Evolutionary conservation across 2,888 invertebrate species (phyloP), one percentile per base, ranked within the genome.

Genomic region (Caenorhabditis uteleia): DNA sequence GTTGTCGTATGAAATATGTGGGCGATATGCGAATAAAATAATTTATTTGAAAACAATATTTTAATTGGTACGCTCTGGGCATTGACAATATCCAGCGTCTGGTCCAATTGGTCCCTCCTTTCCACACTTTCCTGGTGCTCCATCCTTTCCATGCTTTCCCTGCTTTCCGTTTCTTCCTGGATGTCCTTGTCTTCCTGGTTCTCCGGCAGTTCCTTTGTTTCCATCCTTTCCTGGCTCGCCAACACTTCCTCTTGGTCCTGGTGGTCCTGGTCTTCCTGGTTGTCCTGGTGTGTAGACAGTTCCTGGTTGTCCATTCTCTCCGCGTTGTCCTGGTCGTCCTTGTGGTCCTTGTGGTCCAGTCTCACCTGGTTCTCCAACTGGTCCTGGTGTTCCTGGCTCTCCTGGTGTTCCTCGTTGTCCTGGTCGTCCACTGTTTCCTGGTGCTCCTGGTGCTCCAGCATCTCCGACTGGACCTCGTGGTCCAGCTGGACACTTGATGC

Each of bases 131-230:
- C 65, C 65, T 40, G 68, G 67, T 3, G 57, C 54, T 59, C 75
- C 75, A 27, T 68, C 50, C 45, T 71, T 72, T 69, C 75, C 75
- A 25, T 39, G 46, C 8, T 49, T 44, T 64, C 75, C 75, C 33
- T 48, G 53, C 40, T 50, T 51, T 70, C 75, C 75, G 33, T 68
- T 69, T 21, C 59, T 48, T 56, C 75, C 75, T 25, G 73, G 60
- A n/a, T 58, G 61, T 50, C 75, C 75, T 29, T 62, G 61, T 31
- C 61, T 48, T 58, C 66, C 69, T 14, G 54, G 47, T 25, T 56
- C 58, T 50, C 69, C 64, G 18, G 59, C 43, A 36, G 61, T 45
- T 60, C 72, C 70, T 36, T 53, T 49, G 4, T 34, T 45, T 62
- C 66, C 69, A 38, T 61, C 61, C 44, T 67, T 60, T 58, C 68